Base-by-base conservation (phyloP, 2,888 invertebrate species). In the Chrysina gloriosa region DNA sequence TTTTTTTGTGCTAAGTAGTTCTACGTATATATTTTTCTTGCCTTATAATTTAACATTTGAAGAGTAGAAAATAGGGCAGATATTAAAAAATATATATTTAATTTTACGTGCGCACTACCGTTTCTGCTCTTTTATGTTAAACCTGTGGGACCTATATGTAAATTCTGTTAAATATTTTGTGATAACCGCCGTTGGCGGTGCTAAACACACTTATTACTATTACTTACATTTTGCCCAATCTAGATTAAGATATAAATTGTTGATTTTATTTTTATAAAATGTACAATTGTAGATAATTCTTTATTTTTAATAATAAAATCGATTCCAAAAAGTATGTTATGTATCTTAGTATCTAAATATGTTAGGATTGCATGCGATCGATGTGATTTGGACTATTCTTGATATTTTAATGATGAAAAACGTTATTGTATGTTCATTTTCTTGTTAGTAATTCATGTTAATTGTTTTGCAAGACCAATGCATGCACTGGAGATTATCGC, bases 401-500 rank as follows among this genome's bases (percentile, higher is more conserved):
- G 23, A 27, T 16, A 23, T 21, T 64, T 34, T 39, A n/a, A 3
- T 50, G 5, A 36, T 50, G 50, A 63, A 63, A 61, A 63, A 31
- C 31, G 63, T 54, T 50, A 27, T 50, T 65, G 48, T 64, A 23
- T 48, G 58, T 58, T 39, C 16, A 34, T 25, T 58, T 39, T 19
- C 47, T 36, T 48, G 25, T 73, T 69, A 71, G 74, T 78, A 74
- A 79, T 80, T 80, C 77, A 78, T 78, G 79, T 79, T 79, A 78
- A 77, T 81, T 80, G 81, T 82, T 83, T 83, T 83, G 82, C 82
- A 84, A 90, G 93, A 88, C 89, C 93, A 85, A 90, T 93, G 91
- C 93, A 93, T 92, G 94, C 93, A 84, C 90, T 94, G 89, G 92
- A 92, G 88, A 89, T 91, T 83, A 90, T 94, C 86, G 91, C 92